Percentiles rank a stretch among this genome's conserved stretches.
These are phyloP conservation scores for Lasioglossum albipes DNA, from an alignment of 1,140 invertebrate genomes.

Conservation along the genomic window DNA sequence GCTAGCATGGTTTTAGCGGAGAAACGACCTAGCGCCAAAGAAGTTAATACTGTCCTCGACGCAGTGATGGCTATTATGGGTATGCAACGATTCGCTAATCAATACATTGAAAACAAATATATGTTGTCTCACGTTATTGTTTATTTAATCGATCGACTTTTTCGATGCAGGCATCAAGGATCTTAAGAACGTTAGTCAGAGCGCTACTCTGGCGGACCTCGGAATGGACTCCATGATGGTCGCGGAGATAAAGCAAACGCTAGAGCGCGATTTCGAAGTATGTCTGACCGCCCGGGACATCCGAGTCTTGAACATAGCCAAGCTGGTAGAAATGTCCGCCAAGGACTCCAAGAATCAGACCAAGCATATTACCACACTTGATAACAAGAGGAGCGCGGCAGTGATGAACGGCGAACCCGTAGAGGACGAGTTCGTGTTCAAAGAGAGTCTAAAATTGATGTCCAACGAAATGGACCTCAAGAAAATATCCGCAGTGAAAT, in stretches of 20 bases:
- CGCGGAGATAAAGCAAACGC: constrained; percentile 88
- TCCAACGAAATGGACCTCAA: fast-evolving
- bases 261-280: constrained; percentile 88
- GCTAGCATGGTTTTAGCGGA: constrained; percentile 84
- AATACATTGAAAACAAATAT: constrained; percentile 30
- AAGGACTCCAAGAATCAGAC: constrained; percentile 59
- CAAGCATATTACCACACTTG: constrained; percentile 83
- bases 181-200: constrained; percentile 82
- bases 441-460: constrained; percentile 48
- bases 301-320: constrained; percentile 81
- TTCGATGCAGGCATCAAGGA: constrained; percentile 69
- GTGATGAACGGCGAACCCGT: constrained; percentile 82
- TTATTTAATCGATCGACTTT: neutral
- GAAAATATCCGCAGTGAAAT: too few relatives aligned
- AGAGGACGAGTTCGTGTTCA: constrained; percentile 69
- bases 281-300: constrained; percentile 87
- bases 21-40: constrained; percentile 73
- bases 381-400: constrained; percentile 83
- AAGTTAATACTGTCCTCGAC: constrained; percentile 74
- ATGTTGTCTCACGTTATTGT: too few relatives aligned
- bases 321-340: constrained; percentile 79
- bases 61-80: constrained; percentile 79
- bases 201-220: constrained; percentile 86
- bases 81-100: constrained; percentile 42
- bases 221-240: constrained; percentile 92